These are phyloP conservation scores for Nebria ingens DNA, from an alignment of 1,140 invertebrate species.

Conservation along the genomic window DNA sequence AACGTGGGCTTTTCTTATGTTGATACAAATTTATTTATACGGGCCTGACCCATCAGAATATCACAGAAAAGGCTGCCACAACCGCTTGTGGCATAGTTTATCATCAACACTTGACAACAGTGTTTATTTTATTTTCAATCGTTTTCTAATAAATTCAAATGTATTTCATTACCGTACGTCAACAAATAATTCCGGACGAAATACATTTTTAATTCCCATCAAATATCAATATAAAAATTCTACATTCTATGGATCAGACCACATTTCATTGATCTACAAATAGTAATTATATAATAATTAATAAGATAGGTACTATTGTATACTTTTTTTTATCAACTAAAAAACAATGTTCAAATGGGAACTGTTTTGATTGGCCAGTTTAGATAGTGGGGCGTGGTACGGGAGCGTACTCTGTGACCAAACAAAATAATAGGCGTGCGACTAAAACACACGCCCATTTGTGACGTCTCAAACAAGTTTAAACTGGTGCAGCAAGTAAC, in stretches of 20 bases:
- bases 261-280: not conserved
- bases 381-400: too few species aligned
- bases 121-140: not conserved
- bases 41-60: constrained; percentile 10
- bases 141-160: not conserved
- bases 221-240: not conserved
- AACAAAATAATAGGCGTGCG: too few species aligned
- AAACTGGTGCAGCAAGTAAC: too few species aligned
- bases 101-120: not conserved
- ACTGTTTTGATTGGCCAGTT: too few species aligned
- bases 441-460: too few species aligned
- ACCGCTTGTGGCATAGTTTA: not conserved
- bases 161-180: constrained; percentile 5
- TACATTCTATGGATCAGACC: constrained; percentile 9
- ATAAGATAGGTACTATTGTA: not conserved
- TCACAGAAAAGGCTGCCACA: constrained; percentile 3
- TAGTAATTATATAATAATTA: not conserved
- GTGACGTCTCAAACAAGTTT: too few species aligned
- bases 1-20: not conserved
- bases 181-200: not conserved
- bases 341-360: too few species aligned
- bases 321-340: too few species aligned
- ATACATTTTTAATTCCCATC: constrained; percentile 5
- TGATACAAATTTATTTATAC: not conserved
- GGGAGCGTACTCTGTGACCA: too few species aligned